phyloP scores from a whole-genome alignment of 2,113 vertebrate species.

The Meleagris gallopavo region DNA sequence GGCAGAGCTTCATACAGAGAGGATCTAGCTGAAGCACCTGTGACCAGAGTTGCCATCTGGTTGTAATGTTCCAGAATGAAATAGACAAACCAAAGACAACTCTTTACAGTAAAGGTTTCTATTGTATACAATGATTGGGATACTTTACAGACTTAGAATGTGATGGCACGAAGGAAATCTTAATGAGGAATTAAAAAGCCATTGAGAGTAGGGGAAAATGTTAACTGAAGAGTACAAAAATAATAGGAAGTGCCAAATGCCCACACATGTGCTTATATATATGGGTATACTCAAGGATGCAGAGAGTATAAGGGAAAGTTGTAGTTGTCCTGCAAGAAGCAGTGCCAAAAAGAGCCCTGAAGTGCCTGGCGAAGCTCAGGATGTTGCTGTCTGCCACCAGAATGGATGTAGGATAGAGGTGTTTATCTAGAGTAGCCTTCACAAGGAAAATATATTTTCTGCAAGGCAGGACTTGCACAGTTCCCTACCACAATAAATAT shows the following conservation, averaged over 20 bases:
- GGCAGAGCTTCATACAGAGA: background rate
- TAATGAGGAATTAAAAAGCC: background rate
- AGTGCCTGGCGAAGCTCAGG: background rate
- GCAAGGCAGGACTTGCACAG: background rate
- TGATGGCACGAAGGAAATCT: background rate
- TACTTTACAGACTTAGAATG: background rate
- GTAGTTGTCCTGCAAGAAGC: background rate
- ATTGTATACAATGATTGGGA: background rate
- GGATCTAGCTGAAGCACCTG: background rate
- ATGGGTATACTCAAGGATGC: background rate
- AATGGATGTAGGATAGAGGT: background rate
- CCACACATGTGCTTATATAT: background rate
- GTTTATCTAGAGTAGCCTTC: background rate
- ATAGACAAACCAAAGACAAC: background rate
- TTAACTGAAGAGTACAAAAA: background rate
- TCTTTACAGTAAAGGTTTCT: background rate
- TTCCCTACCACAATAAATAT: background rate
- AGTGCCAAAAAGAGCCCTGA: background rate
- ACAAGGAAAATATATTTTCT: background rate
- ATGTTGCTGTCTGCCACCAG: background rate
- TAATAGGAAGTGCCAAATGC: background rate
- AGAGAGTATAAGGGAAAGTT: background rate
- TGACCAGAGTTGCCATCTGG: background rate
- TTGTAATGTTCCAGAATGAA: background rate
- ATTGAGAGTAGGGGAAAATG: background rate